phyloP scores from a whole-genome alignment of 2,888 invertebrate genomes.

The Gymnocheta viridis region DNA sequence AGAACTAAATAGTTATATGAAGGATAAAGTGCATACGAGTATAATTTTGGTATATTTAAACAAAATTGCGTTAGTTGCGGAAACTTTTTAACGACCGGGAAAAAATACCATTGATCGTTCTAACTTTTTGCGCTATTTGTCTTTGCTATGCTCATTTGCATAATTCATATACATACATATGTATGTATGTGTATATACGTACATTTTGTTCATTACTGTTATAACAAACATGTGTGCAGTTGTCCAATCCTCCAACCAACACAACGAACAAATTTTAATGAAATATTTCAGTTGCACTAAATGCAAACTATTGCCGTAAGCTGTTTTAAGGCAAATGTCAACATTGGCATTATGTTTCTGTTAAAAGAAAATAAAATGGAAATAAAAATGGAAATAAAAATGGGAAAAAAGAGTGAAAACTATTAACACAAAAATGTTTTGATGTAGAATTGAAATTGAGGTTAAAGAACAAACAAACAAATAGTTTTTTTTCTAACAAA shows the following conservation, averaged over 20 bases:
- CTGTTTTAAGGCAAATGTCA: conserved; percentile 66
- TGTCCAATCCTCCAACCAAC: background rate
- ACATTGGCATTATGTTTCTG: conserved; percentile 56
- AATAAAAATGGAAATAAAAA: conserved; percentile 27
- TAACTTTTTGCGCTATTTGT: too few species aligned
- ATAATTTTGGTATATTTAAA: too few species aligned
- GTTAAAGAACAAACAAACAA: conserved; percentile 43
- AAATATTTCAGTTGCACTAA: conserved; percentile 51
- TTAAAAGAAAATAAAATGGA: conserved; percentile 31
- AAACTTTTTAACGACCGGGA: too few species aligned
- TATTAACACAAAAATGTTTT: conserved; percentile 62
- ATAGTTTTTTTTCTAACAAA: conserved; percentile 1
- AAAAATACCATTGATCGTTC: too few species aligned
- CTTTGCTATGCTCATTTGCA: background rate
- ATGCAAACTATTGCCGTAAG: conserved; percentile 58
- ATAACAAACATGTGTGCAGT: too few species aligned
- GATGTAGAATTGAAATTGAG: conserved; percentile 48
- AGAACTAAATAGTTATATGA: too few species aligned
- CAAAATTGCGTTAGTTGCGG: too few species aligned
- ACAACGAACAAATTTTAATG: conserved; percentile 52
- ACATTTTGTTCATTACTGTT: background rate
- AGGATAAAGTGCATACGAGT: too few species aligned
- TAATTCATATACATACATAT: background rate
- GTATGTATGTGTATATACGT: background rate
- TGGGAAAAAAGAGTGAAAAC: conserved; percentile 54